Evolutionary conservation across 2,888 invertebrate species (phyloP).

Genomic region (Callyntrura sp.): DNA sequence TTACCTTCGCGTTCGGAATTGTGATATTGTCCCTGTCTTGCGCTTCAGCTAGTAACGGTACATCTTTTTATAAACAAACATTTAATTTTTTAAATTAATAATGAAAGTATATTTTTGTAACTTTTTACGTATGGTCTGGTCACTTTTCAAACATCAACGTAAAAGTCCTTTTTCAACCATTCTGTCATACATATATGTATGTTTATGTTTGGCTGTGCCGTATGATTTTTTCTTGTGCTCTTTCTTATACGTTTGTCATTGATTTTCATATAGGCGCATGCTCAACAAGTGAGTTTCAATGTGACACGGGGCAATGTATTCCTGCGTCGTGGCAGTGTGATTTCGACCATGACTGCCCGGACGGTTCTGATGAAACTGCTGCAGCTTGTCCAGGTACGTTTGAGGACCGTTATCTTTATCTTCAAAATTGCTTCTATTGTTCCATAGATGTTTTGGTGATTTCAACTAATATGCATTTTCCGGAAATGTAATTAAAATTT

Average conservation of each 20-base stretch:
- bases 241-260: background rate
- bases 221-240: background rate
- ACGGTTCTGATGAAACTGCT: conserved; percentile 62
- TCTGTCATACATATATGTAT: too few relatives aligned
- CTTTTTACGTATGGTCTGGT: too few relatives aligned
- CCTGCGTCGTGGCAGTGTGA: conserved; percentile 79
- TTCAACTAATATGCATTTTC: too few relatives aligned
- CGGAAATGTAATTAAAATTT: too few relatives aligned
- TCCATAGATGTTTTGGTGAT: too few relatives aligned
- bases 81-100: too few relatives aligned
- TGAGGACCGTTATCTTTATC: conserved; percentile 24
- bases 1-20: conserved; percentile 37
- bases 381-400: conserved; percentile 79
- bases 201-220: too few relatives aligned
- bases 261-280: conserved; percentile 77
- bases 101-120: too few relatives aligned
- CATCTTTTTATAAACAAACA: too few relatives aligned
- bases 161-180: too few relatives aligned
- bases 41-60: conserved; percentile 34
- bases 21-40: conserved; percentile 48
- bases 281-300: conserved; percentile 81
- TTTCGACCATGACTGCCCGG: conserved; percentile 77
- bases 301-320: conserved; percentile 77
- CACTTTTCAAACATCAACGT: too few relatives aligned
- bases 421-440: too few relatives aligned